A percentile compares a stretch with the other conserved stretches of the same genome.
Conservation (phyloP, 2,888 invertebrate species). For the Oithona nana region DNA sequence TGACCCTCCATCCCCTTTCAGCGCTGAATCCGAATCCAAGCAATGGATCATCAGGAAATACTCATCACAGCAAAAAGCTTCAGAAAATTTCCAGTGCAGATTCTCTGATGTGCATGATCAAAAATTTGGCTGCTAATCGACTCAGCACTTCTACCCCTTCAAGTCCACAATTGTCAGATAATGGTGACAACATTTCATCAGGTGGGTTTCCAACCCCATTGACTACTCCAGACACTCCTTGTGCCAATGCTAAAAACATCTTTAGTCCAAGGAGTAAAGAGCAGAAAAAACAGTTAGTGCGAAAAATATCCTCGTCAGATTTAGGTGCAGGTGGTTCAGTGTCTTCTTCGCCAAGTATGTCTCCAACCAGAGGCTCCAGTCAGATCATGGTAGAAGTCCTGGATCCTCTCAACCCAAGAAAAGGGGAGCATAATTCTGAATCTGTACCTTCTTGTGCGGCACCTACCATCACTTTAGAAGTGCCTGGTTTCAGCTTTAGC, state of each 20-base stretch:
- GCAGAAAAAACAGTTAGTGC: not conserved
- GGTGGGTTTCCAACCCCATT: not conserved
- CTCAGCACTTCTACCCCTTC: slow-evolving; percentile 48
- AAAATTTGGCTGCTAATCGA: not conserved
- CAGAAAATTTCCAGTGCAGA: slow-evolving; percentile 56
- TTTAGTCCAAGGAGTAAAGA: not conserved
- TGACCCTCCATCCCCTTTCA: not conserved
- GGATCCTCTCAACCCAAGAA: not conserved
- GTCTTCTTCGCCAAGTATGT: not conserved
- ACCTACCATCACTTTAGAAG: slow-evolving; percentile 44
- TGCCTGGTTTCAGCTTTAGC: slow-evolving; percentile 43
- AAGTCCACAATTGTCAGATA: slow-evolving; percentile 51
- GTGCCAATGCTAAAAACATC: no score
- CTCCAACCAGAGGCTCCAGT: not conserved
- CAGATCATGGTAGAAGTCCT: not conserved
- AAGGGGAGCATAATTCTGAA: not conserved
- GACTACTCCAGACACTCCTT: not conserved
- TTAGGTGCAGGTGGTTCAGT: not conserved
- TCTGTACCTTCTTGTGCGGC: not conserved
- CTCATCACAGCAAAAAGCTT: slow-evolving; percentile 24
- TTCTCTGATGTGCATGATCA: slow-evolving; percentile 57
- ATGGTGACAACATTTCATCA: slow-evolving; percentile 30
- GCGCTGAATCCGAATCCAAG: not conserved
- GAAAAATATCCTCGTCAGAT: not conserved
- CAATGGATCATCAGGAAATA: not conserved